Evolutionary conservation across 2,888 invertebrate genomes (phyloP).

Genomic region (Caenorhabditis wallacei): DNA sequence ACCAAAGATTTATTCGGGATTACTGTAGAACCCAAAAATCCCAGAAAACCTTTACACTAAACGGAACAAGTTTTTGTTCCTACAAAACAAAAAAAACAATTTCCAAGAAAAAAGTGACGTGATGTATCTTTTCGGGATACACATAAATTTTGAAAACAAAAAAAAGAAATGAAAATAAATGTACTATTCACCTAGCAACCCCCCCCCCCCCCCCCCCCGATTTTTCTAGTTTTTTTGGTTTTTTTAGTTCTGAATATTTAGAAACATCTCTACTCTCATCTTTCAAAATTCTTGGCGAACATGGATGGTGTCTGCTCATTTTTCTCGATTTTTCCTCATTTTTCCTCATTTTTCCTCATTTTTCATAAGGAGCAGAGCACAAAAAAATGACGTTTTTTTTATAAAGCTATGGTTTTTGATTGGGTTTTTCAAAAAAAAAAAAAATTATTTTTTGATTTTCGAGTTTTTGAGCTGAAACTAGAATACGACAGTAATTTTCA

Average conservation of each 20-base stretch:
- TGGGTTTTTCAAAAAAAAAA: background rate
- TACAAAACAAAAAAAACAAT: conserved; percentile 15
- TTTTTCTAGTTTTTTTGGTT: background rate
- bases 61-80: background rate
- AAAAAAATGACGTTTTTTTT: conserved; percentile 10
- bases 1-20: conserved; percentile 40
- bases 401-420: background rate
- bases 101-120: conserved; percentile 37
- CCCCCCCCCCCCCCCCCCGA: background rate
- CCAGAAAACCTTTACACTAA: background rate
- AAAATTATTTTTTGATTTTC: background rate
- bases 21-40: conserved; percentile 5
- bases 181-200: conserved; percentile 39
- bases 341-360: no score
- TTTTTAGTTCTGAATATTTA: background rate
- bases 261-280: background rate
- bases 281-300: background rate
- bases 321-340: no score
- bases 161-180: conserved; percentile 23
- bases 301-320: conserved; percentile 1
- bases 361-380: conserved; percentile 14
- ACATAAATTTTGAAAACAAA: conserved; percentile 1
- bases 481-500: no score
- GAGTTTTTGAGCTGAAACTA: background rate
- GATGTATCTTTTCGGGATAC: conserved; percentile 2